Evolutionary conservation across 2,113 vertebrate species (phyloP).

Genomic region (Herpetotheres cachinnans): DNA sequence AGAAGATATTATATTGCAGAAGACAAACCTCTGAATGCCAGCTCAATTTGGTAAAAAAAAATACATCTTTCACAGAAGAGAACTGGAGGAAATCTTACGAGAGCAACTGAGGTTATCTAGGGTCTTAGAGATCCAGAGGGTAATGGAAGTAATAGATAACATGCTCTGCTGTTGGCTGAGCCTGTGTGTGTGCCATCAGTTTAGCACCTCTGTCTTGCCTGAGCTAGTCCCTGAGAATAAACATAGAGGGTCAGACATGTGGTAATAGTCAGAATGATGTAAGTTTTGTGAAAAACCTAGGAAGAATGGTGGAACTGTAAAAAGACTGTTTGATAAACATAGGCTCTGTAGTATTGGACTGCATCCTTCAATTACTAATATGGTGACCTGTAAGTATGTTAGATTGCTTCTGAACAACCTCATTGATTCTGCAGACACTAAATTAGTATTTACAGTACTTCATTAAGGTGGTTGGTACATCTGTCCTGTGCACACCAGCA

Average conservation of each 20-base stretch:
- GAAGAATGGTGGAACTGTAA: not conserved
- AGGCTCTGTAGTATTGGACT: not conserved
- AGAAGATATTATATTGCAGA: not conserved
- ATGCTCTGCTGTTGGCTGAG: not conserved
- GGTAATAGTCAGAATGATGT: not conserved
- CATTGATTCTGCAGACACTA: not conserved
- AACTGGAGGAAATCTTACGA: not conserved
- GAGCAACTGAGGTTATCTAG: not conserved
- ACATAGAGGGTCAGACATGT: not conserved
- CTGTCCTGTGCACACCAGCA: not conserved
- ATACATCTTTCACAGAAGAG: not conserved
- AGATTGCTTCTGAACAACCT: not conserved
- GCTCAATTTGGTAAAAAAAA: not conserved
- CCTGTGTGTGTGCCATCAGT: not conserved
- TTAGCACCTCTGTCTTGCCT: not conserved
- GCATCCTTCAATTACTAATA: not conserved
- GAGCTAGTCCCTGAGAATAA: not conserved
- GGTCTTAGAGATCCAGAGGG: not conserved
- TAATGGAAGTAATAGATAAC: not conserved
- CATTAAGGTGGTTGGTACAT: not conserved
- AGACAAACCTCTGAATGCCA: not conserved
- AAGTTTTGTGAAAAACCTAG: not conserved
- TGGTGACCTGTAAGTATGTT: not conserved
- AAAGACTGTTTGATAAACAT: not conserved
- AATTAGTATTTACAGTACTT: conserved; percentile 8